Conservation (phyloP, 2,888 invertebrate species). For the Phyllotreta cruciferae region DNA sequence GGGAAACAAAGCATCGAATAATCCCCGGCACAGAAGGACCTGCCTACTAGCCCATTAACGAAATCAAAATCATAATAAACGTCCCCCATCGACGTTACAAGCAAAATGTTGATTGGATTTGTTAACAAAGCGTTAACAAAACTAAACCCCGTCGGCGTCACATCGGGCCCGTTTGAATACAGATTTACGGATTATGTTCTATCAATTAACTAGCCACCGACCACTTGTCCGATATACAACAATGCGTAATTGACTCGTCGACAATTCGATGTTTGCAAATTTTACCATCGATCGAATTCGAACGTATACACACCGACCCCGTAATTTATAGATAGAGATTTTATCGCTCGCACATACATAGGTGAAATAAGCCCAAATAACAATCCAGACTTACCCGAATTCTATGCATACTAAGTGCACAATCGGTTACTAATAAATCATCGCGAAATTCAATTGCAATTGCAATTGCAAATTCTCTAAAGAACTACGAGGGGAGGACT, state of each 20-base stretch:
- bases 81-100: slow-evolving; percentile 20
- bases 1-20: too few relatives aligned
- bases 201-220: slow-evolving; percentile 36
- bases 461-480: too few relatives aligned
- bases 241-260: slow-evolving; percentile 37
- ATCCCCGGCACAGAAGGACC: not conserved
- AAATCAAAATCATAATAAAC: slow-evolving; percentile 20
- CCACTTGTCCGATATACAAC: slow-evolving; percentile 36
- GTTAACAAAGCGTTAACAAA: slow-evolving; percentile 35
- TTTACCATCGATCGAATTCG: slow-evolving; percentile 31
- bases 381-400: too few relatives aligned
- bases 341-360: slow-evolving; percentile 15
- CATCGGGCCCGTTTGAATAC: slow-evolving; percentile 29
- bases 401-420: too few relatives aligned
- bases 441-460: too few relatives aligned
- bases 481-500: too few relatives aligned
- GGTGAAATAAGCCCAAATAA: too few relatives aligned
- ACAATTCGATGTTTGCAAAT: slow-evolving; percentile 36
- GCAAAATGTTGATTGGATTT: slow-evolving; percentile 32
- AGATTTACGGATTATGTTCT: slow-evolving; percentile 35
- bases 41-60: slow-evolving; percentile 7
- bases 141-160: slow-evolving; percentile 24
- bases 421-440: too few relatives aligned
- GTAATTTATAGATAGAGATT: slow-evolving; percentile 31
- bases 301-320: slow-evolving; percentile 9